A percentile compares a stretch with the other conserved stretches of the same genome.
Conservation (phyloP, 2,888 invertebrate genomes). For the Ennomos erosarius region DNA sequence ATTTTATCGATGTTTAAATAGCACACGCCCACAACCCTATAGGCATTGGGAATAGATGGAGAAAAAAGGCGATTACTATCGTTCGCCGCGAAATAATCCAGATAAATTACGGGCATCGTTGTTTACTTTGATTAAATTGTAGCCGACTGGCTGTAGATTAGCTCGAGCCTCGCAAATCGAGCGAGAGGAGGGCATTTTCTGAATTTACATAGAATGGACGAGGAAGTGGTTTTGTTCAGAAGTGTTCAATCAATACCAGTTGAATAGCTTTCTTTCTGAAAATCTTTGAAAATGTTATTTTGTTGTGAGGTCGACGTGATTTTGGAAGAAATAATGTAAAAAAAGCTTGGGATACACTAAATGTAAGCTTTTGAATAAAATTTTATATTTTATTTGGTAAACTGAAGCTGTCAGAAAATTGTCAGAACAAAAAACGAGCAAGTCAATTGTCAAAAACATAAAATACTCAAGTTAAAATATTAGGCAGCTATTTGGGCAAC, state of each 20-base stretch:
- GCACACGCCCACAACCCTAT: slow-evolving; percentile 35
- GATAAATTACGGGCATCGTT: slow-evolving; percentile 81
- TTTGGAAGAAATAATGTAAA: too few relatives aligned
- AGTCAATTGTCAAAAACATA: too few relatives aligned
- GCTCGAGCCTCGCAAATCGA: slow-evolving; percentile 82
- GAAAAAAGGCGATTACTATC: slow-evolving; percentile 82
- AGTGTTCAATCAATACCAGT: slow-evolving; percentile 48
- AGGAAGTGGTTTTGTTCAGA: slow-evolving; percentile 66
- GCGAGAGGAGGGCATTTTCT: slow-evolving; percentile 77
- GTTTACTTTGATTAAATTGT: slow-evolving; percentile 86
- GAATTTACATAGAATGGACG: slow-evolving; percentile 80
- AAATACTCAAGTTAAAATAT: too few relatives aligned
- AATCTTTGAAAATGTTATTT: slow-evolving; percentile 16
- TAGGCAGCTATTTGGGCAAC: too few relatives aligned
- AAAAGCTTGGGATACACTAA: too few relatives aligned
- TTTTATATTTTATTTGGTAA: too few relatives aligned
- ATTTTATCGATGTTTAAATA: slow-evolving; percentile 13
- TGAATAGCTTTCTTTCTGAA: slow-evolving; percentile 36
- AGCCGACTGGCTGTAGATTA: slow-evolving; percentile 83
- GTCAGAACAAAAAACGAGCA: too few relatives aligned
- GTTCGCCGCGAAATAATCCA: slow-evolving; percentile 82
- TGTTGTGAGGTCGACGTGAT: not conserved
- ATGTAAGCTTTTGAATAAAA: too few relatives aligned
- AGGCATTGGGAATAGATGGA: slow-evolving; percentile 52
- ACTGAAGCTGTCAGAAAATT: too few relatives aligned